Base-by-base conservation (phyloP, 1,140 invertebrate species). In the Cryptotermes secundus region DNA sequence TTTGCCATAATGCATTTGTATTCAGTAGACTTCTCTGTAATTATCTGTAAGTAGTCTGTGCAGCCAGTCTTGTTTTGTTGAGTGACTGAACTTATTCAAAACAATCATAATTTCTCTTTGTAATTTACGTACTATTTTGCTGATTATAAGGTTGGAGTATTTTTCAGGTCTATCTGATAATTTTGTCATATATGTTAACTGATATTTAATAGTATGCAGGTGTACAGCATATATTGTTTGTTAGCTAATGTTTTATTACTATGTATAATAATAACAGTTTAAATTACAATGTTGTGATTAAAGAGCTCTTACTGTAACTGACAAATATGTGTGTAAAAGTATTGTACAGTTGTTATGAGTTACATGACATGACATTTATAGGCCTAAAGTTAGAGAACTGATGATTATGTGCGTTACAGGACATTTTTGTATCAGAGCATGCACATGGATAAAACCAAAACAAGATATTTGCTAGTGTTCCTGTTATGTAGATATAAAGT, bases 181-280 rank as follows among this genome's bases (percentile, higher is more conserved):
- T 72, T 72, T 49, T 72, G 26, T 72, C 26, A n/a, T 72, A 4
- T 72, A 31, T 31, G 59, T 72, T 72, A 31, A 72, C 14, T 72
- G 7, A 72, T 72, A 72, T 31, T 31, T 72, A 72, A 72, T 31
- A n/a, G 26, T 72, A 6, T n/a, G 7, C 7, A 3, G n/a, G n/a
- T 72, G 26, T 72, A 72, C 59, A 72, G 26, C 59, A 72, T 72
- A 72, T 72, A n/a, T 14, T 72, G 59, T n/a, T 72, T 72, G 59
- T 72, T 72, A 31, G 59, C 59, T 72, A 0, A 0, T 72, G n/a
- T 72, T 31, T 72, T 14, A 31, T 72, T 49, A 12, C 45, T 72
- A 31, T 72, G 26, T n/a, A 9, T 14, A 72, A 14, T 31, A 72
- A 72, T 72, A 31, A n/a, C 45, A 49, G 12, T 6, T 72, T 22